Evolutionary conservation across 2,113 vertebrate species (phyloP), one percentile per base, ranked within the genome.

Genomic region (Atrichornis clamosus): DNA sequence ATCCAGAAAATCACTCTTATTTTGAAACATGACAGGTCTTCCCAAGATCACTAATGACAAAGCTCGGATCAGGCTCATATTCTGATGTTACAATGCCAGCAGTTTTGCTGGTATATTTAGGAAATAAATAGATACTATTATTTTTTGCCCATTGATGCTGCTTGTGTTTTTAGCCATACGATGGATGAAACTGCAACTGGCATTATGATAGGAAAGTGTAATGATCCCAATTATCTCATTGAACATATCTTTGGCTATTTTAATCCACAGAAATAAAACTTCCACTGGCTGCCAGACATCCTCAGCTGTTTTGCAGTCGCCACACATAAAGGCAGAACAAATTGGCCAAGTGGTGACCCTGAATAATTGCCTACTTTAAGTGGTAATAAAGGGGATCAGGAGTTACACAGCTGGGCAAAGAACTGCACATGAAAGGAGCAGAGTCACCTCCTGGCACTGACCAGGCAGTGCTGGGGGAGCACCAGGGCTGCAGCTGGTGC

Each of bases 231-330:
- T 93, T 55, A 89, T 63, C 84, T 70, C 55, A 58, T 11, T 62
- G 39, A 92, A 93, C 4, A 5, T 70, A 67, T 74, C 70, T 95
- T 82, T 87, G 50, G 24, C 67, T 70, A 85, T 87, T 95, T 91
- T 69, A 83, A 94, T 58, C 35, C 24, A 27, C 30, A 85, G 69
- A 92, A 95, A 92, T 68, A 85, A 91, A 79, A 81, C 35, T 93
- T 87, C 77, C 50, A 20, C 50, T 64, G 64, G 41, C 68, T 90
- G 58, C 69, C 68, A 80, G 75, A 44, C 53, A 81, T 58, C 70
- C 58, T 69, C 52, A 93, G 81, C 46, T 60, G 42, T 58, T 91
- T 63, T 73, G 44, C 52, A 84, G 46, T 64, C 8, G 33, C 70
- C 35, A 84, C 60, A 87, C n/a, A 30, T 26, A 89, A 70, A 2